Evolutionary conservation across 2,888 invertebrate genomes (phyloP).

Genomic region (Thumatha senex): DNA sequence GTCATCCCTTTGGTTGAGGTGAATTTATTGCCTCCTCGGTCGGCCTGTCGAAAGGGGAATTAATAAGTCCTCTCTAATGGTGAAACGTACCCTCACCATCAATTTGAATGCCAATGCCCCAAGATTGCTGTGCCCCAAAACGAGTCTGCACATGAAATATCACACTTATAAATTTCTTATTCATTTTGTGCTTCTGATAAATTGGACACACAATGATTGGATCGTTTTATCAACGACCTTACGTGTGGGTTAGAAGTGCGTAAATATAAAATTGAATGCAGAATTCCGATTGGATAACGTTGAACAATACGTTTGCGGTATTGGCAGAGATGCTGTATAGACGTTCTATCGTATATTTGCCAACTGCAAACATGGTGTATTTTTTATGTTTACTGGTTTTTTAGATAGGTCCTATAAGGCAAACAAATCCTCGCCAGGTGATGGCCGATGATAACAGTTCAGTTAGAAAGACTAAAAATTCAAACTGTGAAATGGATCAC

Average conservation of each 20-base stretch:
- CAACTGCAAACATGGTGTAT: neutral
- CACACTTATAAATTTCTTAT: slow-evolving; percentile 67
- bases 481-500: no score
- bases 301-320: slow-evolving; percentile 7
- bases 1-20: slow-evolving; percentile 84
- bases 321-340: neutral
- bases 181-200: slow-evolving; percentile 65
- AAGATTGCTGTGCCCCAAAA: slow-evolving; percentile 74
- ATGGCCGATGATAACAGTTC: no score
- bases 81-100: slow-evolving; percentile 82
- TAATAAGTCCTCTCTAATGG: slow-evolving; percentile 83
- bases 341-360: slow-evolving; percentile 3
- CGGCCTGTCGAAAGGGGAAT: slow-evolving; percentile 83
- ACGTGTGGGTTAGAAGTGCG: slow-evolving; percentile 33
- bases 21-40: slow-evolving; percentile 82
- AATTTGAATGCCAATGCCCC: slow-evolving; percentile 82
- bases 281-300: slow-evolving; percentile 4
- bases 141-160: slow-evolving; percentile 74
- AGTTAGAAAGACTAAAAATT: no score
- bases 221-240: slow-evolving; percentile 54
- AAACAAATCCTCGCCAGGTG: neutral
- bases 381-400: neutral
- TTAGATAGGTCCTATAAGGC: neutral
- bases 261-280: slow-evolving; percentile 23
- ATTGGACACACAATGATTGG: slow-evolving; percentile 62